Base-by-base conservation (phyloP, 2,888 invertebrate genomes). In the Aleiodes testaceus region DNA sequence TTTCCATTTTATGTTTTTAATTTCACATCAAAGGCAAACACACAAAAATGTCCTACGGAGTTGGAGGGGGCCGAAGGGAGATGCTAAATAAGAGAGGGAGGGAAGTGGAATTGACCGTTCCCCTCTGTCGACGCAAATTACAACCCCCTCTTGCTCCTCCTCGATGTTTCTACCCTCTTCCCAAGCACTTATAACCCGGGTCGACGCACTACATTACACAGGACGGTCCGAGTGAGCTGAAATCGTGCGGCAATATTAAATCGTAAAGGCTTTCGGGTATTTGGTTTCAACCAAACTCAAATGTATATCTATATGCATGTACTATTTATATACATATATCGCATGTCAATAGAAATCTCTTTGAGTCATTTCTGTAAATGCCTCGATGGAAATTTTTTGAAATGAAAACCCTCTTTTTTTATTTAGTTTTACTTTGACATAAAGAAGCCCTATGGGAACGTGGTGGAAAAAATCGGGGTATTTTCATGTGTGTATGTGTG, bases 301-400 rank as follows among this genome's bases (percentile, higher is more conserved):
- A 63, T 26, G 5, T 26, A 2, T 26, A n/a, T 30, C 11, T 14
- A 50, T 66, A 52, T 11, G 36, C 14, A 9, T 42, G 7, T 16
- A 20, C 36, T 61, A 49, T 16, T 30, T 20, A 69, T 22, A 61
- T 55, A 67, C 66, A 63, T 45, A 22, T 73, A 73, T 72, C 70
- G 66, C 72, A 74, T 75, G 74, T 77, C 78, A 80, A 82, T 81
- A 78, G 81, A 82, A 80, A 81, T 36, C 59, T 42, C 59, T 59
- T 59, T 59, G 59, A 59, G 7, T 59, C 59, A 59, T 59, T 59
- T 36, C 36, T 6, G 11, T 16, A 18, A 36, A 59, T 59, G 59
- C 59, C 36, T 16, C 16, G 42, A 6, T 20, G 59, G 42, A 59
- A 36, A 36, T 59, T n/a, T 36, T 59, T 59, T 16, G 36, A 16